Percentiles rank a stretch among this genome's conserved stretches.
phyloP scores from a whole-genome alignment of 2,888 invertebrate genomes.

The Plebejus melissa region DNA sequence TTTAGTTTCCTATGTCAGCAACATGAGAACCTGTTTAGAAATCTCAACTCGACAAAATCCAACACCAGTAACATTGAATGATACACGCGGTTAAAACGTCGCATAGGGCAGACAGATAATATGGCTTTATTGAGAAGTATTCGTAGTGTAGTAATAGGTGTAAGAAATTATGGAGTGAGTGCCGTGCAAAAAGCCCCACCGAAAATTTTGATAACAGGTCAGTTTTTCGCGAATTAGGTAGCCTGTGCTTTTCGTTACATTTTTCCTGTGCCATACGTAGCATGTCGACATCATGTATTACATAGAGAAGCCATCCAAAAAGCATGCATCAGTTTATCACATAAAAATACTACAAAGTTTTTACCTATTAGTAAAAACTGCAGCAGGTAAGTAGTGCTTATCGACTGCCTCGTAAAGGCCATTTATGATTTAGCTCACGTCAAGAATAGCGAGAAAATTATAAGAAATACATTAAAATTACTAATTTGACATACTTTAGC shows the following conservation, averaged over 20 bases:
- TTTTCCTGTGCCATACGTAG: neutral
- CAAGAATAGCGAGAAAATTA: too few relatives aligned
- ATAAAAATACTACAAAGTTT: too few relatives aligned
- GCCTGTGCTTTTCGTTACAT: neutral
- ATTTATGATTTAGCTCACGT: too few relatives aligned
- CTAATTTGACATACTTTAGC: too few relatives aligned
- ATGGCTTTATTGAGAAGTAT: conserved; percentile 58
- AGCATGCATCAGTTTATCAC: too few relatives aligned
- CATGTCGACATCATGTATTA: too few relatives aligned
- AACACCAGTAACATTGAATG: conserved; percentile 51
- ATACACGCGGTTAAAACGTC: conserved; percentile 54
- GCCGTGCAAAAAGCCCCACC: conserved; percentile 56
- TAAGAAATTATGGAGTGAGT: conserved; percentile 54
- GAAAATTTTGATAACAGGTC: conserved; percentile 80
- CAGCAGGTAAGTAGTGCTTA: too few relatives aligned
- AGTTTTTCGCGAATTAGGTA: conserved; percentile 41
- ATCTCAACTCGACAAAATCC: neutral
- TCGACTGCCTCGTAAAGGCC: too few relatives aligned
- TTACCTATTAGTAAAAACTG: too few relatives aligned
- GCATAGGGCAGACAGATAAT: conserved; percentile 24
- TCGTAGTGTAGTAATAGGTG: conserved; percentile 45
- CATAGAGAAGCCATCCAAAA: too few relatives aligned
- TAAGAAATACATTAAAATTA: too few relatives aligned
- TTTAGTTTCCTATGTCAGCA: conserved; percentile 41
- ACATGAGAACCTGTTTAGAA: conserved; percentile 32